These are phyloP conservation scores for Cremastinae sp. DNA, from an alignment of 2,888 invertebrate genomes.

Conservation along the genomic window DNA sequence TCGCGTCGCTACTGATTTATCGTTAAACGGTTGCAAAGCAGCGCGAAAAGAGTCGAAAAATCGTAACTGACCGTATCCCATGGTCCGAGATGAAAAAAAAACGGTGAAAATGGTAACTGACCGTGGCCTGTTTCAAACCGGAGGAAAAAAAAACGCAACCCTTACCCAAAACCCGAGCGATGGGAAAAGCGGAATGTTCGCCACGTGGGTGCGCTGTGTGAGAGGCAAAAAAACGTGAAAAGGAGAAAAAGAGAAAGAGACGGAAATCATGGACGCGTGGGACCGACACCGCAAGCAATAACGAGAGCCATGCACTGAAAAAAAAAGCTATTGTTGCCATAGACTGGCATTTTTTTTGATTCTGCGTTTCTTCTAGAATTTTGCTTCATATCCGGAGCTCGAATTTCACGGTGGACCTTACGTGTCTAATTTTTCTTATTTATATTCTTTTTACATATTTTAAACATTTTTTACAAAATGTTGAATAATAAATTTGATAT, in stretches of 20 bases:
- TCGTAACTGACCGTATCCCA: too few species aligned
- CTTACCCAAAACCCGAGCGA: conserved; percentile 68
- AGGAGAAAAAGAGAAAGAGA: conserved; percentile 1
- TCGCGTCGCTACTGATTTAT: conserved; percentile 67
- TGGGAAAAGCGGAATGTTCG: conserved; percentile 25
- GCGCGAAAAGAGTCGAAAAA: conserved; percentile 34
- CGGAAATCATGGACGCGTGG: conserved; percentile 46
- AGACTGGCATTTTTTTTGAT: conserved; percentile 25
- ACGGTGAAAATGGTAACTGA: conserved; percentile 21
- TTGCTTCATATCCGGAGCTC: conserved; percentile 61
- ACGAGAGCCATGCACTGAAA: conserved; percentile 72
- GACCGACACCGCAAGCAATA: conserved; percentile 69
- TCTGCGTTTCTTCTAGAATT: conserved; percentile 34
- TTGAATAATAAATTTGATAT: too few species aligned
- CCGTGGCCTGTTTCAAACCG: conserved; percentile 35
- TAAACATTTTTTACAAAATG: too few species aligned
- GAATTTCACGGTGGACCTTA: conserved; percentile 64
- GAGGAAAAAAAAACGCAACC: conserved; percentile 65
- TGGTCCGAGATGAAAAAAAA: too few species aligned
- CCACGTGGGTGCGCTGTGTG: conserved; percentile 33
- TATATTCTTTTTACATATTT: too few species aligned
- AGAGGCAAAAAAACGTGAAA: conserved; percentile 8
- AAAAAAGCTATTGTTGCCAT: conserved; percentile 66
- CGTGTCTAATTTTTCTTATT: conserved; percentile 17
- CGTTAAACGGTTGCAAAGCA: conserved; percentile 59